phyloP scores from a whole-genome alignment of 2,888 invertebrate genomes.

The Meiosimyza decipiens region DNA sequence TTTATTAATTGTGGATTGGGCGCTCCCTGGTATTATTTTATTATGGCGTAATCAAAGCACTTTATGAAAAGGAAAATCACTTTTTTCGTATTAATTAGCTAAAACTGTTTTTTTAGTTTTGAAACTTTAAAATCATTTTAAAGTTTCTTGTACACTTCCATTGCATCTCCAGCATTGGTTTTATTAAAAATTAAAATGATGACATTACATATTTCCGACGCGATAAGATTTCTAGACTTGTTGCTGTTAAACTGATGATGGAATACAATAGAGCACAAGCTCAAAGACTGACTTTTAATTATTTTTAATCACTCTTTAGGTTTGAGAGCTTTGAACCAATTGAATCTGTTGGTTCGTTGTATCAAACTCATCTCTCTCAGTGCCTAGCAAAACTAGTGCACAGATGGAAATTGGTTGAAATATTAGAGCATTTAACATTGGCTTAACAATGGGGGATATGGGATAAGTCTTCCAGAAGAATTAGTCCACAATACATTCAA shows the following conservation, averaged over 20 bases:
- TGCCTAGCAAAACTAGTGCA: too few relatives aligned
- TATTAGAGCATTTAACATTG: too few relatives aligned
- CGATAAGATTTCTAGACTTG: constrained; percentile 5
- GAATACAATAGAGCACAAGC: constrained; percentile 15
- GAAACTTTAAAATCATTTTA: too few relatives aligned
- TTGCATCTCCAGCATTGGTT: too few relatives aligned
- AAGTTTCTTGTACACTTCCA: too few relatives aligned
- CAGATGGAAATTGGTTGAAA: too few relatives aligned
- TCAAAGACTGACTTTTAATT: constrained; percentile 24
- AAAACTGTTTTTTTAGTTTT: background rate
- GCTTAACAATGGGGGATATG: too few relatives aligned
- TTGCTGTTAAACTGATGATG: constrained; percentile 25
- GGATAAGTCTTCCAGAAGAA: too few relatives aligned
- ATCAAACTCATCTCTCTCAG: too few relatives aligned
- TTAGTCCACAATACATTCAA: too few relatives aligned
- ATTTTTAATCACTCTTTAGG: constrained; percentile 26
- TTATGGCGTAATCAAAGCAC: too few relatives aligned
- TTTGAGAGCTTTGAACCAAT: constrained; percentile 19
- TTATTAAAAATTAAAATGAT: constrained; percentile 1
- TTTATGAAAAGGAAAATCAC: background rate
- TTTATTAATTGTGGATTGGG: background rate
- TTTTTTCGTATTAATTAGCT: background rate
- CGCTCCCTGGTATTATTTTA: too few relatives aligned
- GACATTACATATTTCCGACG: constrained; percentile 1
- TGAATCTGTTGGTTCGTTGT: constrained; percentile 8